Conservation (phyloP, 2,113 vertebrate genomes). For the Dicentrarchus labrax region DNA sequence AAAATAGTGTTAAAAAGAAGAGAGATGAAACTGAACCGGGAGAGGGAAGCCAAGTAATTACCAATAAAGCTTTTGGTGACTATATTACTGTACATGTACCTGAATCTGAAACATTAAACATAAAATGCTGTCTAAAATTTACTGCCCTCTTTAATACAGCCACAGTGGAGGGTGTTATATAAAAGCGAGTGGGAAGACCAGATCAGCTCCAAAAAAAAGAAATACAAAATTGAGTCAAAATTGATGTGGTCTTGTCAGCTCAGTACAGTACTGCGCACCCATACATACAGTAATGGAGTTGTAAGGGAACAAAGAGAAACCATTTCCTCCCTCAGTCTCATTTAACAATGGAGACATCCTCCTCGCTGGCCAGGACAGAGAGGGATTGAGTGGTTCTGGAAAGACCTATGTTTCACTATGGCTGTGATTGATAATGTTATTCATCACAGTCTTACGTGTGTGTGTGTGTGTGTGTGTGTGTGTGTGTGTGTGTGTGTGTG, state of each 20-base stretch:
- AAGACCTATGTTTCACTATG: slow-evolving; percentile 37
- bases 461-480: slow-evolving; percentile 3
- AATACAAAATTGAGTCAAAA: slow-evolving; percentile 42
- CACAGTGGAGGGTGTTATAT: slow-evolving; percentile 69
- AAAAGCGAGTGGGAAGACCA: slow-evolving; percentile 74
- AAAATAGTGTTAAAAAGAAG: not conserved
- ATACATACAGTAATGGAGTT: slow-evolving; percentile 61
- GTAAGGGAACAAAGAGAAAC: slow-evolving; percentile 63
- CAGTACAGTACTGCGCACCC: slow-evolving; percentile 40
- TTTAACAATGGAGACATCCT: slow-evolving; percentile 72
- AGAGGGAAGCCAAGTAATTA: not conserved
- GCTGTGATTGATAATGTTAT: slow-evolving; percentile 58
- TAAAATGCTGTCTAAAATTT: slow-evolving; percentile 46
- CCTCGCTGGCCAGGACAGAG: slow-evolving; percentile 55
- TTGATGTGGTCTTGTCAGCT: slow-evolving; percentile 58
- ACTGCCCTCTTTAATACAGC: slow-evolving; percentile 46
- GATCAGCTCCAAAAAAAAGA: slow-evolving; percentile 48
- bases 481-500: not conserved
- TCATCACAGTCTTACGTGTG: slow-evolving; percentile 12
- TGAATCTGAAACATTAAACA: slow-evolving; percentile 27
- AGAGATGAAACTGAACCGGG: not conserved
- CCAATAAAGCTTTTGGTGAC: not conserved
- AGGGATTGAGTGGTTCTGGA: slow-evolving; percentile 47
- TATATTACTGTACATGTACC: not conserved
- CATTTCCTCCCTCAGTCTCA: slow-evolving; percentile 63